phyloP scores from a whole-genome alignment of 2,888 invertebrate genomes.

The Orchesellides sinensis region DNA sequence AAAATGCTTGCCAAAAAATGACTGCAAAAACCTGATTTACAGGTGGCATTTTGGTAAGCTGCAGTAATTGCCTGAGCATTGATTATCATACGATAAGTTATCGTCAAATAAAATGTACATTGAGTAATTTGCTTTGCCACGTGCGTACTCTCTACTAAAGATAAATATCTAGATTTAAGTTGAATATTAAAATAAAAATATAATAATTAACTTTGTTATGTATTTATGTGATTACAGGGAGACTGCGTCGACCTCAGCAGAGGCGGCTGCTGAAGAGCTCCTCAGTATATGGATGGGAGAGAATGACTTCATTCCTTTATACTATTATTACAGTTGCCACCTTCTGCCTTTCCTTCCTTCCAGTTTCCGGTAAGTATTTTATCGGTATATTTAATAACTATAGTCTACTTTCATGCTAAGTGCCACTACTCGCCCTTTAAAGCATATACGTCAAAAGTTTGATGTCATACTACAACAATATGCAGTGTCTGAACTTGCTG shows the following conservation, averaged over 20 bases:
- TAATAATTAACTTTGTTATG: background rate
- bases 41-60: background rate
- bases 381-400: background rate
- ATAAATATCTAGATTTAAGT: background rate
- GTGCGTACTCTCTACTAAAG: background rate
- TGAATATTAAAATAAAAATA: background rate
- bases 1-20: too few relatives aligned
- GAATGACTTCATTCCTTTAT: slow-evolving; percentile 74
- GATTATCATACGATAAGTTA: background rate
- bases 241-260: slow-evolving; percentile 71
- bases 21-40: background rate
- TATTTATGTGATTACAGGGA: slow-evolving; percentile 70
- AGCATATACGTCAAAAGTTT: too few relatives aligned
- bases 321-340: slow-evolving; percentile 72
- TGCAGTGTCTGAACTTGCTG: background rate
- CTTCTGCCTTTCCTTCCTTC: slow-evolving; percentile 73
- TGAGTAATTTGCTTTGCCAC: background rate
- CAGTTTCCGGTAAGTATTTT: slow-evolving; percentile 74
- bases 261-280: slow-evolving; percentile 69
- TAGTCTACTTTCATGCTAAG: background rate
- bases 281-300: slow-evolving; percentile 68
- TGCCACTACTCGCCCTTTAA: too few relatives aligned
- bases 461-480: too few relatives aligned
- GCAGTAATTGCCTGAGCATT: background rate
- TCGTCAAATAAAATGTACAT: background rate